Evolutionary conservation across 2,113 vertebrate genomes (phyloP), one percentile per base, ranked within the genome.

Genomic region (Nothobranchius kuhntae): DNA sequence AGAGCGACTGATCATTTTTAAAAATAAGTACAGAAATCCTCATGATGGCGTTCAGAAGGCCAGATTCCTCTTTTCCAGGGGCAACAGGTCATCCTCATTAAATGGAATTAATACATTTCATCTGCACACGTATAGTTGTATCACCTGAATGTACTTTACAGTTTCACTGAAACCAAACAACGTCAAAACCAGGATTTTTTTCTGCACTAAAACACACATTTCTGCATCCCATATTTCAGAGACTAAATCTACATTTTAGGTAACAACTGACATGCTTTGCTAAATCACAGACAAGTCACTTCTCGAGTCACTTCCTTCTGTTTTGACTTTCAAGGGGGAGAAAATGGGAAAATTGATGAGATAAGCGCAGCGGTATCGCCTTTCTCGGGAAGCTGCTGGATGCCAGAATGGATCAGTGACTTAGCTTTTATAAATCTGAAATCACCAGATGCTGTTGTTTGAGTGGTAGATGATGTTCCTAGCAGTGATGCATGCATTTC

Each of bases 71-170:
- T 63, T 72, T 63, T 57, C 60, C 71, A 67, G 73, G 61, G 65
- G 66, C 61, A 15, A 64, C 71, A 72, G 84, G 84, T 88, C 78
- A 68, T 62, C 68, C 75, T 85, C 75, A 79, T 88, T 77, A 83
- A 85, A 86, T 78, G 63, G 65, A 71, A 85, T 61, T 15, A 66
- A 40, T 30, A 30, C 2, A 30, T 30, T 30, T 30, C 30, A 30
- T 30, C 38, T 40, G 38, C 38, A 40, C 38, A 40, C 9, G 4
- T 40, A 7, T 40, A 40, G 38, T 40, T 9, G 6, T 40, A 40
- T 40, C 9, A 30, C 2, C 30, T 30, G 30, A 30, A 30, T 40
- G 9, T 40, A 83, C 51, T 57, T 53, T 71, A 67, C 62, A 12
- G 64, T 42, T 15, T 44, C 66, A 59, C 69, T 68, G 17, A 75